Conservation (phyloP, 2,113 vertebrate species). For the Psettodes erumei region DNA sequence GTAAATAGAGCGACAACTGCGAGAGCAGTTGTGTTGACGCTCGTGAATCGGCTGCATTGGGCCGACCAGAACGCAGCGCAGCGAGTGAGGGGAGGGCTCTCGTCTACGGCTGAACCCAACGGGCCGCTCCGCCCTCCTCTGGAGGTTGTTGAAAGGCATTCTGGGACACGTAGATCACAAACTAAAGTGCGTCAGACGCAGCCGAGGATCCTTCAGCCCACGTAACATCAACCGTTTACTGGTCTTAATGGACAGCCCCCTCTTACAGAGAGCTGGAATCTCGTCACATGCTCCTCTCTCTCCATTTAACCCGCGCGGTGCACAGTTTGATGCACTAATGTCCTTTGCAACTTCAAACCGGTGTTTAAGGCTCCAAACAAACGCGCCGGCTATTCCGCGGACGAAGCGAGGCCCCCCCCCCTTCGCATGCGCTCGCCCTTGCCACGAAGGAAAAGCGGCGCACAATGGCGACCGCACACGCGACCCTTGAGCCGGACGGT, state of each 20-base stretch:
- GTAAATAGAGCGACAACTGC: not conserved
- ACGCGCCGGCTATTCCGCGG: constrained; percentile 31
- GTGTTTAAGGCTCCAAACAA: constrained; percentile 45
- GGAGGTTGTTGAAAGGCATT: not conserved
- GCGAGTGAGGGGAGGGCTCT: no score
- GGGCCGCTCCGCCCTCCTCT: no score
- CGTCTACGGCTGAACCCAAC: constrained; percentile 1
- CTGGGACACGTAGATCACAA: not conserved
- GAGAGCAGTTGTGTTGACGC: no score
- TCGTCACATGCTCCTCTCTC: not conserved
- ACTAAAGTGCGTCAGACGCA: not conserved
- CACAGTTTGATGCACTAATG: constrained; percentile 16
- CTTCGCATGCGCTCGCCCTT: constrained; percentile 55
- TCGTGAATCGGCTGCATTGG: no score
- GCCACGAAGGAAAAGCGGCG: constrained; percentile 29
- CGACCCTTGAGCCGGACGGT: constrained; percentile 45
- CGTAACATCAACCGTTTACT: not conserved
- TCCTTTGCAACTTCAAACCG: constrained; percentile 13
- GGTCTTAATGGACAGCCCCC: not conserved
- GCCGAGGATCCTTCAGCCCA: no score
- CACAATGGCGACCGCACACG: constrained; percentile 24
- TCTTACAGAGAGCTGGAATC: not conserved
- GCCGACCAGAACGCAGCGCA: constrained; percentile 14
- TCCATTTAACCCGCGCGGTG: not conserved
- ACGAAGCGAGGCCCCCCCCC: constrained; percentile 19